Evolutionary conservation across 1,140 invertebrate genomes (phyloP).

Genomic region (Bombus impatiens): DNA sequence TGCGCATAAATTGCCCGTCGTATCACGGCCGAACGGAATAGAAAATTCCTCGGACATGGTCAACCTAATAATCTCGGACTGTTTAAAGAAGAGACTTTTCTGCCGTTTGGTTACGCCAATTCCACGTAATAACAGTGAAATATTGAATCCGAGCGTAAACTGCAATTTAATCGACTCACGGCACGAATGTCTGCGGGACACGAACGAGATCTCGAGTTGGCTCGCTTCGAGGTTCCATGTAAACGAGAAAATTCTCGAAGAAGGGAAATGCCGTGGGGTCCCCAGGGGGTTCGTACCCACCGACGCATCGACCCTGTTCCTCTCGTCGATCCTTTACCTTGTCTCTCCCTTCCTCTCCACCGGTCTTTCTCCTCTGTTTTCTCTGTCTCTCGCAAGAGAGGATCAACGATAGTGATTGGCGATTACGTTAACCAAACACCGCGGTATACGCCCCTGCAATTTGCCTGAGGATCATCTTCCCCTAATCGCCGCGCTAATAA

Average conservation of each 20-base stretch:
- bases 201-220: not conserved
- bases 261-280: slow-evolving; percentile 44
- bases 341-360: not conserved
- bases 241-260: slow-evolving; percentile 53
- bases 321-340: not conserved
- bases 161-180: slow-evolving; percentile 59
- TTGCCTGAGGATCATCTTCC: slow-evolving; percentile 72
- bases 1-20: not conserved
- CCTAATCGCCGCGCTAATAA: slow-evolving; percentile 77
- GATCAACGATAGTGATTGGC: slow-evolving; percentile 72
- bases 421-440: slow-evolving; percentile 78
- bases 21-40: not conserved
- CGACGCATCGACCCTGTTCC: slow-evolving; percentile 51
- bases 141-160: slow-evolving; percentile 68
- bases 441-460: slow-evolving; percentile 75
- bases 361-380: not conserved
- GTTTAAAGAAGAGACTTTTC: slow-evolving; percentile 45
- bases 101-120: slow-evolving; percentile 50
- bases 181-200: slow-evolving; percentile 51
- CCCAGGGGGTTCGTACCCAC: slow-evolving; percentile 1
- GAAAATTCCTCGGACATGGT: not conserved
- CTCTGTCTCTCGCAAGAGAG: slow-evolving; percentile 1
- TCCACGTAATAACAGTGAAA: slow-evolving; percentile 65
- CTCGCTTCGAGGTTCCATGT: too few species aligned
- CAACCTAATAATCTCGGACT: slow-evolving; percentile 21